Base-by-base conservation (phyloP, 2,888 invertebrate species). In the Empis stercorea region DNA sequence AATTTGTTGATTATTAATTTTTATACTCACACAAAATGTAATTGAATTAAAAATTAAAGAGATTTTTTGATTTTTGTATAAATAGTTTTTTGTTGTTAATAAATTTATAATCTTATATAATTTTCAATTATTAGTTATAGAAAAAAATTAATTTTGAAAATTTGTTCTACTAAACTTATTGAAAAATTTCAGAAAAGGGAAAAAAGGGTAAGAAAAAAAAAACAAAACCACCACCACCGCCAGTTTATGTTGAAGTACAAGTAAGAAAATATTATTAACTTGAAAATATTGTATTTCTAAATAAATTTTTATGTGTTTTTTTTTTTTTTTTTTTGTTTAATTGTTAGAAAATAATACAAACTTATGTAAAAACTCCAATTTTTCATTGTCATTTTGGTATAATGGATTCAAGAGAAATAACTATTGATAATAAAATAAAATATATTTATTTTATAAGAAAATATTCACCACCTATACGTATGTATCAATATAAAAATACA, bases 381-480 rank as follows among this genome's bases (percentile, higher is more conserved):
- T 64, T 87, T n/a, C 73, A 81, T 45, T 79, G 81, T 2, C 66
- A 75, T 34, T 84, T 83, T 58, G 84, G 85, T 0, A 71, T 73
- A 13, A 67, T 84, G 47, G 72, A 73, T 1, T 72, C 72, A 0
- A 63, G 71, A 30, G 60, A 67, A n/a, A 43, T 27, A 6, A 27
- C 23, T n/a, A 57, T 73, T 0, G 71, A 75, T 30, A 65, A 76
- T 1, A 72, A 75, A 42, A 71, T 72, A 3, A 71, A 76, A 52
- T 80, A 82, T 65, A 66, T 87, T 0, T 92, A 87, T 63, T 78
- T 92, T 55, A 62, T 87, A 54, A 74, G 89, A 42, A 80, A 76
- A 55, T 73, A 76, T 1, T 76, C 76, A 6, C 71, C 73, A 10
- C 71, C 75, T 53, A 64, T 80, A 47, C 75, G 79, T 46, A 61